Base-by-base conservation (phyloP, 64 coral and sea anemone species). In the Pachyseris speciosa region DNA sequence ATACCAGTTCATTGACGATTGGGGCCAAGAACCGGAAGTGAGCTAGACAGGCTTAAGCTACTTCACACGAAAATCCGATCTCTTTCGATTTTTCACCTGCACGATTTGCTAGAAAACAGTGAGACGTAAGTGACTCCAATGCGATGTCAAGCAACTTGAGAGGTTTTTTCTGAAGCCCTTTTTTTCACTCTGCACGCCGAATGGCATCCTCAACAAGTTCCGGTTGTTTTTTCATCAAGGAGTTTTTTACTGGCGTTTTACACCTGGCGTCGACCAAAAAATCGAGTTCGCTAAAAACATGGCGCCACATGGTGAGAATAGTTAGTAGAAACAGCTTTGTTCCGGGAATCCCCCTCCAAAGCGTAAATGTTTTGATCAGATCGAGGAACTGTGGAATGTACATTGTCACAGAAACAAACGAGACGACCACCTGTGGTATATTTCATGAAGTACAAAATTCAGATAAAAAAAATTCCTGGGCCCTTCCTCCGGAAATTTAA, bases 301-400 rank as follows among this genome's bases (percentile, higher is more conserved):
- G 53, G 51, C 50, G 10, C 77, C 52, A 60, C 30, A 81, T 81
- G 29, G 17, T n/a, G 77, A 39, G 77, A 61, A 81, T 40, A 63
- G 45, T 48, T 81, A 81, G 39, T 37, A 61, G 20, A 81, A 63
- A 24, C 32, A 81, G 22, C 53, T 81, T 81, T 26, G 63, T 40
- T 61, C 32, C 52, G 77, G 77, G 77, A 81, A 81, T 81, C 77
- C 77, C 77, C 77, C 52, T 60, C 22, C 12, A 81, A 39, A 22
- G 15, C 19, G 50, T 1, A 80, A 39, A 19, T 55, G 28, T 36
- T 53, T 61, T 80, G 50, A 60, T 80, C 20, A 59, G 52, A 55
- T 63, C 36, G 63, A 43, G 42, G 25, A 40, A 40, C 39, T 47
- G 24, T 40, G 17, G 8, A 25, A 75, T 75, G 44, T 75, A 19